Base-by-base conservation (phyloP, 2,888 invertebrate genomes). In the Emmelina monodactyla region DNA sequence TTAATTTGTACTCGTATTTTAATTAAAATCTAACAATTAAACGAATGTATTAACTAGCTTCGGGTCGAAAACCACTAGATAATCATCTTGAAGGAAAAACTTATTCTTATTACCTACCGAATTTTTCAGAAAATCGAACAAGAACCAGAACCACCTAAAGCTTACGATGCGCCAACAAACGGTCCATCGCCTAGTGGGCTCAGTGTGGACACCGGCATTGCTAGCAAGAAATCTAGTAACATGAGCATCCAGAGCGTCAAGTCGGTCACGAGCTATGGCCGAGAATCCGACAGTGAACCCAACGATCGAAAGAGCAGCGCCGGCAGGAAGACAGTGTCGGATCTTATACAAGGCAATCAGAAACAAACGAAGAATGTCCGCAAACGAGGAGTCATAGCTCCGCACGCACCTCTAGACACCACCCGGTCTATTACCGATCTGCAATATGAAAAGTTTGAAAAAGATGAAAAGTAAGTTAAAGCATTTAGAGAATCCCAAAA, bases 361-460 rank as follows among this genome's bases (percentile, higher is more conserved):
- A 60, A 63, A 33, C 51, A 57, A 25, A 50, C 55, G 10, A 45
- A 46, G 22, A 51, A 61, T 9, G 13, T 11, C 3, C 60, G 70
- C 10, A 61, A 84, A 50, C 71, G 78, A 15, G 84, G 85, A 6
- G 69, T 85, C 16, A 82, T 85, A 37, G 81, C 78, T 33, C 83
- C 71, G 33, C 83, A 57, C 56, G 72, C 64, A 40, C 80, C 56
- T 37, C 67, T 66, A 35, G 83, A 71, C 52, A 66, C 49, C 37
- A 47, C 57, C 41, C 58, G 73, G 46, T 49, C 72, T 41, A 50
- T 70, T 37, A 51, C 66, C 46, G 68, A 79, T 56, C 58, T 80
- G 28, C 62, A 68, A 15, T 83, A 84, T 50, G 75, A 82, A 33
- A 81, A 80, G 61, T 83, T 66, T 52, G 68, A 72, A 39, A 85